phyloP scores from a whole-genome alignment of 2,797 vertebrate genomes.

The Oreortyx pictus region DNA sequence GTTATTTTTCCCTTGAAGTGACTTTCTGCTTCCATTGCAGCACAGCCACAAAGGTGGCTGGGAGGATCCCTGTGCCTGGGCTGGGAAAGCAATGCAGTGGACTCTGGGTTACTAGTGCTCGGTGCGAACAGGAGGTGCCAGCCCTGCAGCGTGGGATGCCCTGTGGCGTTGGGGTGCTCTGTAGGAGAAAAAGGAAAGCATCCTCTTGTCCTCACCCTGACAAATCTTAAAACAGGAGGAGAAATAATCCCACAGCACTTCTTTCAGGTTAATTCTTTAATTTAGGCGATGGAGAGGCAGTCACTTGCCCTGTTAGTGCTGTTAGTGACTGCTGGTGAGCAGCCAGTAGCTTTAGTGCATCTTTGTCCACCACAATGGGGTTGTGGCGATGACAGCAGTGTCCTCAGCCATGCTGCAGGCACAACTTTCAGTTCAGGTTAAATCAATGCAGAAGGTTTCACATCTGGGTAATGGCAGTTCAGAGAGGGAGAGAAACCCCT shows the following conservation, averaged over 20 bases:
- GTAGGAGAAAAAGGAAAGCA: background rate
- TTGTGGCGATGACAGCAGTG: background rate
- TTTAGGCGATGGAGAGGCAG: background rate
- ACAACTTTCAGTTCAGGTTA: background rate
- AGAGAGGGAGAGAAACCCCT: background rate
- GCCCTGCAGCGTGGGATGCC: background rate
- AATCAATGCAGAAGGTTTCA: background rate
- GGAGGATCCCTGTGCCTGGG: background rate
- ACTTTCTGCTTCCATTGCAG: background rate
- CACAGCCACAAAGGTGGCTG: background rate
- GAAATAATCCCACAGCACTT: background rate
- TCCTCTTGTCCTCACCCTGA: background rate
- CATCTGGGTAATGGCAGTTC: fast-evolving
- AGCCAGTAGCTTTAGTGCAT: fast-evolving
- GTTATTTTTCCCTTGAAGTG: background rate
- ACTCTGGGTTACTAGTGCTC: background rate
- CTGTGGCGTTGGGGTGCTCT: fast-evolving
- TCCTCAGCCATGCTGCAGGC: background rate
- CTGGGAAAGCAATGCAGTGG: background rate
- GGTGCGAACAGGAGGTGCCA: background rate
- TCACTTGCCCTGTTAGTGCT: fast-evolving
- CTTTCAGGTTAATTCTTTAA: slow-evolving; percentile 35
- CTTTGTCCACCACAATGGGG: background rate
- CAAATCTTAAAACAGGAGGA: background rate
- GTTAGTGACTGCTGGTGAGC: fast-evolving